phyloP scores from a whole-genome alignment of 2,888 invertebrate genomes.

The Lochmaea capreae region DNA sequence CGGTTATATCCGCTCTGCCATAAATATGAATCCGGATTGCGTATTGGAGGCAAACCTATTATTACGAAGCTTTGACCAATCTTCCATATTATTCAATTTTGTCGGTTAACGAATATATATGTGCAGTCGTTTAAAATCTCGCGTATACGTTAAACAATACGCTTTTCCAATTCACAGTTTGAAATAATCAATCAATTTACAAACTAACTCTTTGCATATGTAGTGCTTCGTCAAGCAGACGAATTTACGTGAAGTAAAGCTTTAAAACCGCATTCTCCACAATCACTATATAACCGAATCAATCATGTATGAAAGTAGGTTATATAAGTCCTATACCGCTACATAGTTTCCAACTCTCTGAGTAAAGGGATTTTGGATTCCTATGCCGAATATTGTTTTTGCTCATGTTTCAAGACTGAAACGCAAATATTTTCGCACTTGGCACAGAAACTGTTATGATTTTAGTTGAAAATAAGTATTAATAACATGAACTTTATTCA shows the following conservation, averaged over 20 bases:
- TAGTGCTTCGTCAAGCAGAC: constrained; percentile 36
- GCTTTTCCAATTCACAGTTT: constrained; percentile 20
- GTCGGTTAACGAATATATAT: not conserved
- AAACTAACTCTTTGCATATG: constrained; percentile 39
- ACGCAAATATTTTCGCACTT: constrained; percentile 4
- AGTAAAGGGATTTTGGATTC: constrained; percentile 42
- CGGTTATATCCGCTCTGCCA: not conserved
- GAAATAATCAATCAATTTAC: constrained; percentile 39
- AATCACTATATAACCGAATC: constrained; percentile 49
- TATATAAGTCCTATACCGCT: constrained; percentile 42
- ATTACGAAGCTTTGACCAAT: not conserved
- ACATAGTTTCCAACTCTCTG: constrained; percentile 48
- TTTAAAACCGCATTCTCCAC: constrained; percentile 42
- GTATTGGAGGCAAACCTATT: not conserved
- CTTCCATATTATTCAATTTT: not conserved
- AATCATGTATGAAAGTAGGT: constrained; percentile 50
- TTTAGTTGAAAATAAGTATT: no score
- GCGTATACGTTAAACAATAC: not conserved
- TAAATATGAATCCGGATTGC: not conserved
- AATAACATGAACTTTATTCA: no score
- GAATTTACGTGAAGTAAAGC: constrained; percentile 40
- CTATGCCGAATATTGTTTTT: constrained; percentile 28
- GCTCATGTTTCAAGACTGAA: constrained; percentile 16
- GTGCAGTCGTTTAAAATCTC: not conserved
- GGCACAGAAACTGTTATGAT: not conserved